These are phyloP conservation scores for Drosophila putrida DNA, from an alignment of 2,888 invertebrate genomes.

Conservation along the genomic window DNA sequence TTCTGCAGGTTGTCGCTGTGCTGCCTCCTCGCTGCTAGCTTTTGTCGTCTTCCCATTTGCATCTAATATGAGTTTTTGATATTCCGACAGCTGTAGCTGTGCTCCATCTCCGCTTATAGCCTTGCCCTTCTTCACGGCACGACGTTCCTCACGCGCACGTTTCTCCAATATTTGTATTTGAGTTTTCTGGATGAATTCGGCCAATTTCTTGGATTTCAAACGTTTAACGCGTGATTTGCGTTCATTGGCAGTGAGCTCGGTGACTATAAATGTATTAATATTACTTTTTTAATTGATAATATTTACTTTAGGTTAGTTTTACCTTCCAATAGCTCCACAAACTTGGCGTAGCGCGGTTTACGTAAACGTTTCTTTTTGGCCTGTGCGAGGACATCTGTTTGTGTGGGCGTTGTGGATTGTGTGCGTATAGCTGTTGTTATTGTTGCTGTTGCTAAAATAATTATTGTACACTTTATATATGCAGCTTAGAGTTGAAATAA, in stretches of 20 bases:
- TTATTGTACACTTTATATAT: not conserved
- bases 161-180: conserved; percentile 82
- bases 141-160: conserved; percentile 59
- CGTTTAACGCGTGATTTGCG: conserved; percentile 89
- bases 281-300: not conserved
- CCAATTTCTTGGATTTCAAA: conserved; percentile 89
- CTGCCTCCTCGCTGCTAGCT: conserved; percentile 2
- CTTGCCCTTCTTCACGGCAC: conserved; percentile 42
- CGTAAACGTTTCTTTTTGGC: conserved; percentile 65
- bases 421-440: conserved; percentile 48
- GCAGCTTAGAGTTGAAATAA: no score
- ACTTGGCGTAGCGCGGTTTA: conserved; percentile 86
- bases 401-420: conserved; percentile 81
- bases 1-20: conserved; percentile 76
- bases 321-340: conserved; percentile 90
- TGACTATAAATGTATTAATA: conserved; percentile 86
- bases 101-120: not conserved
- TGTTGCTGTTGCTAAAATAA: conserved; percentile 14
- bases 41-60: conserved; percentile 9
- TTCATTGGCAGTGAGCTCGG: conserved; percentile 88
- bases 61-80: conserved; percentile 65
- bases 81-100: conserved; percentile 80
- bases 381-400: conserved; percentile 57
- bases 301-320: conserved; percentile 45
- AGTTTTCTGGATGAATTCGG: conserved; percentile 88